phyloP scores from a whole-genome alignment of 2,888 invertebrate genomes.

The Cerceris ruficornis region DNA sequence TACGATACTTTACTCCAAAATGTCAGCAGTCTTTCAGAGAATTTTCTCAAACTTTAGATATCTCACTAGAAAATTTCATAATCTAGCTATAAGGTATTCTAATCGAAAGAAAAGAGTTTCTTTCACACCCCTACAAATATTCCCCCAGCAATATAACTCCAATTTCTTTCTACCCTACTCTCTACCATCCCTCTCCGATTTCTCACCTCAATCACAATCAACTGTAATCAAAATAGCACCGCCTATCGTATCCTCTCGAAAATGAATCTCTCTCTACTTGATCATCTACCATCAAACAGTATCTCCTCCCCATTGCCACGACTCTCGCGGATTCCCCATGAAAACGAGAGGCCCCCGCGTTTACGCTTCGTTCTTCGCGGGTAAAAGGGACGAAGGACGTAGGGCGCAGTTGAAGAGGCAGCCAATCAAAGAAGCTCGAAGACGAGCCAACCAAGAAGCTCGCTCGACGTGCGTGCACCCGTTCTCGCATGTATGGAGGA shows the following conservation, averaged over 20 bases:
- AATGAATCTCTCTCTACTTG: neutral
- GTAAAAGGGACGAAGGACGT: constrained; percentile 52
- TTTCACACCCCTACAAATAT: too few species aligned
- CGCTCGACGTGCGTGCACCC: constrained; percentile 74
- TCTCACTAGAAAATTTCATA: too few species aligned
- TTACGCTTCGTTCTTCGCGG: constrained; percentile 46
- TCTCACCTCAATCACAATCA: too few species aligned
- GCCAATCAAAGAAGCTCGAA: constrained; percentile 60
- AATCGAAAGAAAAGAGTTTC: too few species aligned
- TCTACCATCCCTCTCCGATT: too few species aligned
- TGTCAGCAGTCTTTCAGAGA: too few species aligned
- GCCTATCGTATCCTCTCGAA: neutral
- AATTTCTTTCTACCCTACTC: too few species aligned
- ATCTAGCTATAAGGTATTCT: too few species aligned
- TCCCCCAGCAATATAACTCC: too few species aligned
- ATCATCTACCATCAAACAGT: neutral
- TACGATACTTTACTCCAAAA: too few species aligned
- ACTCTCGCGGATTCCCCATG: neutral
- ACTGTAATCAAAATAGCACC: too few species aligned
- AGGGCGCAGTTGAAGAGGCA: constrained; percentile 58
- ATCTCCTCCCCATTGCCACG: neutral
- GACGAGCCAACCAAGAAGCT: constrained; percentile 73
- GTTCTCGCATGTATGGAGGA: constrained; percentile 69
- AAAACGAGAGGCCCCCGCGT: constrained; percentile 19
- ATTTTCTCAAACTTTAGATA: too few species aligned